phyloP scores from a whole-genome alignment of 2,888 invertebrate species.

The Sipunculus nudus region DNA sequence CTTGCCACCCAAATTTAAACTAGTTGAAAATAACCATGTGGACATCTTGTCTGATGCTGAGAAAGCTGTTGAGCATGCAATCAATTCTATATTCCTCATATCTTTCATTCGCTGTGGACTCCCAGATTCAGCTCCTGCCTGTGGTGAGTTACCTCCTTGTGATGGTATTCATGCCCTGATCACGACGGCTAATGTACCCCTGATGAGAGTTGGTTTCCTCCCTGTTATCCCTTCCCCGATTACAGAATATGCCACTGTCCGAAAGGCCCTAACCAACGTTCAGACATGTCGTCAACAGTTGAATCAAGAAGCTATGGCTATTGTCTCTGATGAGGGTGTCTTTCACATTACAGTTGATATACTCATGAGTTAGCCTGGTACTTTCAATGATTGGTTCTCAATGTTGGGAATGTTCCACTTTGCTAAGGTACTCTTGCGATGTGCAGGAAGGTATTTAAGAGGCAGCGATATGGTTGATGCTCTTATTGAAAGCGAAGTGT shows the following conservation, averaged over 20 bases:
- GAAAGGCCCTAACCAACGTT: neutral
- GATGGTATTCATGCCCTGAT: neutral
- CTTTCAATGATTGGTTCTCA: neutral
- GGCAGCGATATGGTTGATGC: neutral
- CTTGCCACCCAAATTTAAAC: neutral
- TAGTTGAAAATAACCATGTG: neutral
- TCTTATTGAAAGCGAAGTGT: slow-evolving; percentile 1
- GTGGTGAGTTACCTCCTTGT: neutral
- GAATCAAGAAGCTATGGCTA: neutral
- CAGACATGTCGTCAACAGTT: neutral
- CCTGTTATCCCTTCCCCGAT: neutral
- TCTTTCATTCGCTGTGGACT: slow-evolving; percentile 1
- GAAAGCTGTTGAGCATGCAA: neutral
- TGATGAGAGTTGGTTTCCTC: neutral
- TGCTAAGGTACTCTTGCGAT: neutral
- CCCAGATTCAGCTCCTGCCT: neutral
- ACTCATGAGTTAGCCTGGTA: neutral
- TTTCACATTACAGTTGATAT: neutral
- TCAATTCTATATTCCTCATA: slow-evolving; percentile 1
- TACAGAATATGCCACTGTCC: neutral
- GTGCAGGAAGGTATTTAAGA: slow-evolving; percentile 1
- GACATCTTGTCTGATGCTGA: neutral
- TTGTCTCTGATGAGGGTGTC: slow-evolving; percentile 1
- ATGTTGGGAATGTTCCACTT: slow-evolving; percentile 4
- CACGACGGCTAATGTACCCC: neutral